Base-by-base conservation (phyloP, 2,113 vertebrate genomes). In the Melospiza georgiana region DNA sequence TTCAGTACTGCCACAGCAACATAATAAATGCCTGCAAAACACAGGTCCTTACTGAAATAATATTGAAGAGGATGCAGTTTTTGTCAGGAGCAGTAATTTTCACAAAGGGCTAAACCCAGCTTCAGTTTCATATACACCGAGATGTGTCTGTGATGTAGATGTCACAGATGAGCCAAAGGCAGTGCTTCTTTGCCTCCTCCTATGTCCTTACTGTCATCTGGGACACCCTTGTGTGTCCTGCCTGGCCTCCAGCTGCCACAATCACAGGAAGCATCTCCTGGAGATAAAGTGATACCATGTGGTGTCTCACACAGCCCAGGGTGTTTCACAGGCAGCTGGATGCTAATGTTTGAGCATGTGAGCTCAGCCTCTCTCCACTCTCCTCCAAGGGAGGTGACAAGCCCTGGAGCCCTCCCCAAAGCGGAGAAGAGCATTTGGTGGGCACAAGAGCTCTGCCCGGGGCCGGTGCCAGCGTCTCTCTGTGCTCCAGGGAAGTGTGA, bases 401-500 rank as follows among this genome's bases (percentile, higher is more conserved):
- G 51, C 25, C 30, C 27, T 1, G 62, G 69, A 84, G 61, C 43
- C 43, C 55, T 54, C 6, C n/a, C 37, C 44, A 18, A 22, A 37
- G 80, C 8, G 74, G 46, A 74, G 27, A 48, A 43, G 9, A 4
- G 8, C 12, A 52, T 13, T 17, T 69, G 61, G 37, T 49, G 0
- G 2, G 51, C 49, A 44, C 44, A 48, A 25, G 7, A 57, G 41
- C 31, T 58, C 68, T 76, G 35, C 13, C 8, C 0, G 0, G 30
- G 54, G 27, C 59, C 39, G 41, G 18, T 8, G 14, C 15, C 2
- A 1, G 25, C 11, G 4, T 27, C 16, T 39, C 30, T 27, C 49
- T 0, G 2, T 0, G 0, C 27, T 61, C 9, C 20, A 21, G 61
- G 24, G 30, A 19, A 75, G 41, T 2, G 3, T 1, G 14, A 39